phyloP scores from a whole-genome alignment of 2,888 invertebrate species.

The Bedellia somnulentella region DNA sequence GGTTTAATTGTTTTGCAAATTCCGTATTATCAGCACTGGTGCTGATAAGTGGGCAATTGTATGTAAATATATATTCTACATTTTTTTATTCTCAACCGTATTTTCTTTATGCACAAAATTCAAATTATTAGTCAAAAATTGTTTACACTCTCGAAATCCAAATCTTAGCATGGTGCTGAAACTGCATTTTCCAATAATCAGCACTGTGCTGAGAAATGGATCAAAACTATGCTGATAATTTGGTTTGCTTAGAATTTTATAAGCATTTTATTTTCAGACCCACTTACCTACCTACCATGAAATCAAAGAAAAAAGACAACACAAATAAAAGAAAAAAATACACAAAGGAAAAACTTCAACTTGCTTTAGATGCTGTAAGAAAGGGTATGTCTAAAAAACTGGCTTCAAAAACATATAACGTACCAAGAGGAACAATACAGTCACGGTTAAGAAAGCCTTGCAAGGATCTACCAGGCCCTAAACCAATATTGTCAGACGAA shows the following conservation, averaged over 20 bases:
- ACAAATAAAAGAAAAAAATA: slow-evolving; percentile 1
- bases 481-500: not conserved
- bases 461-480: slow-evolving; percentile 1
- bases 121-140: not conserved
- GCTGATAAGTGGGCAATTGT: slow-evolving; percentile 12
- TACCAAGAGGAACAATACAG: not conserved
- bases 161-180: too few species aligned
- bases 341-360: slow-evolving; percentile 8
- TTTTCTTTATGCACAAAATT: too few species aligned
- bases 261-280: too few species aligned
- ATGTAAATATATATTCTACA: too few species aligned
- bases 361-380: slow-evolving; percentile 10
- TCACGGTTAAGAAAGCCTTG: not conserved
- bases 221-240: too few species aligned
- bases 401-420: not conserved
- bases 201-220: too few species aligned
- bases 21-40: slow-evolving; percentile 13
- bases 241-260: too few species aligned
- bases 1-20: slow-evolving; percentile 11
- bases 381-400: slow-evolving; percentile 7
- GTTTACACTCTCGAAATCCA: slow-evolving; percentile 1
- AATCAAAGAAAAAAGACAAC: not conserved
- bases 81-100: too few species aligned
- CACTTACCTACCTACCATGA: too few species aligned
- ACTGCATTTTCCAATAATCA: too few species aligned